phyloP scores from a whole-genome alignment of 2,888 invertebrate species.

The Ormyrus pomaceus region DNA sequence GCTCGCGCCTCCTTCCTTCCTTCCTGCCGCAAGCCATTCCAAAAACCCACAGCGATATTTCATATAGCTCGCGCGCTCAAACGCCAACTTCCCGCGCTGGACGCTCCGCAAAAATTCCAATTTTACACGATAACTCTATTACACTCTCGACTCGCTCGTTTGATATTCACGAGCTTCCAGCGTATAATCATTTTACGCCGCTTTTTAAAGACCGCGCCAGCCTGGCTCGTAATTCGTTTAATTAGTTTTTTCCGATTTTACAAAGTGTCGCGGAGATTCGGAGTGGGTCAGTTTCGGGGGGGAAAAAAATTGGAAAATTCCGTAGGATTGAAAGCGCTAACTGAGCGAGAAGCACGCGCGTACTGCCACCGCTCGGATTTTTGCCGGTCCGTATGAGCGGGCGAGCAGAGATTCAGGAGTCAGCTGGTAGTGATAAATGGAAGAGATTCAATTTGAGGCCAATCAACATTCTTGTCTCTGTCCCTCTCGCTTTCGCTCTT shows the following conservation, averaged over 20 bases:
- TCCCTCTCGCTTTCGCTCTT: slow-evolving; percentile 60
- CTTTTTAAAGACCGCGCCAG: neutral
- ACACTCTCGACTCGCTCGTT: slow-evolving; percentile 36
- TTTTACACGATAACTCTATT: slow-evolving; percentile 48
- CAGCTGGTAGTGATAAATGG: slow-evolving; percentile 70
- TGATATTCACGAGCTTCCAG: slow-evolving; percentile 24
- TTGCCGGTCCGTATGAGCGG: neutral
- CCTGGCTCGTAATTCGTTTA: slow-evolving; percentile 35
- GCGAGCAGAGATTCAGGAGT: neutral
- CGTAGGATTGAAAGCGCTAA: neutral
- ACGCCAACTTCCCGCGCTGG: neutral
- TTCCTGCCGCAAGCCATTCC: slow-evolving; percentile 11
- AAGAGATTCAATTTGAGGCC: slow-evolving; percentile 73
- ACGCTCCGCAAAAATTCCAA: slow-evolving; percentile 35
- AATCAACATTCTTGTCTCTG: slow-evolving; percentile 73
- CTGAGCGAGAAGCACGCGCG: too few species aligned
- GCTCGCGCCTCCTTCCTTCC: slow-evolving; percentile 24
- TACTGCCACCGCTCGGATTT: too few species aligned
- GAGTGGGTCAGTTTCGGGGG: neutral
- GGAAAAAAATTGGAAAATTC: neutral
- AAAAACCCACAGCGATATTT: slow-evolving; percentile 50
- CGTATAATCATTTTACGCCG: slow-evolving; percentile 33
- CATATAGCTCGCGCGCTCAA: slow-evolving; percentile 1
- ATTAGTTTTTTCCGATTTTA: slow-evolving; percentile 16
- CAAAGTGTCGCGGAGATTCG: neutral